Base-by-base conservation (phyloP, 2,797 vertebrate species). In the Nannoperca australis region DNA sequence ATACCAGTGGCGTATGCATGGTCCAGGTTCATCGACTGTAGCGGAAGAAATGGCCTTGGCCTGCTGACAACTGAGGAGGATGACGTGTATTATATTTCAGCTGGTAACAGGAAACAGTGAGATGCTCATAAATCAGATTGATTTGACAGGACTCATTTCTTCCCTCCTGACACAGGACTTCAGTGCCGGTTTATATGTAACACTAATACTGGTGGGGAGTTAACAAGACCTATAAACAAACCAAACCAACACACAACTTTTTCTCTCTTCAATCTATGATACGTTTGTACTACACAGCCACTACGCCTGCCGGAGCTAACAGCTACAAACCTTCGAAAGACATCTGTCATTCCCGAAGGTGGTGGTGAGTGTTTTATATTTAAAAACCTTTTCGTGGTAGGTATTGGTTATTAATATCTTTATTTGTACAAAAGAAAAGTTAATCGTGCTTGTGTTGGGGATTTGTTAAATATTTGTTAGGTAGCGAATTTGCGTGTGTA, bases 21-120 rank as follows among this genome's bases (percentile, higher is more conserved):
- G 59, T 54, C 63, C 67, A 71, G 30, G 54, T 70, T 80, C 55
- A 61, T 18, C 15, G 73, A 20, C 63, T 10, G 59, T 6, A 5
- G 45, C 20, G 60, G 47, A 78, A 85, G 70, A 80, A 85, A 78
- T 74, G 79, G 76, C 76, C 42, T 30, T 60, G 77, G 82, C 73
- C 67, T 13, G 50, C 69, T 73, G 83, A 85, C 86, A 84, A n/a
- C 65, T 42, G 13, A 18, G 32, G 17, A 64, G 32, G 32, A 32
- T 49, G 56, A 42, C 60, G 65, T 18, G 34, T 70, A 50, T 83
- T 56, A 36, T 63, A n/a, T 89, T 81, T 79, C 89, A 85, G 36
- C 10, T 15, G 42, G 79, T 70, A 84, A 83, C 50, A 65, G 62
- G 73, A 83, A 80, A 70, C 81, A 51, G 17, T 11, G 64, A 81